These are phyloP conservation scores for Macroramphosus scolopax DNA, from an alignment of 2,797 vertebrate species.

Conservation along the genomic window DNA sequence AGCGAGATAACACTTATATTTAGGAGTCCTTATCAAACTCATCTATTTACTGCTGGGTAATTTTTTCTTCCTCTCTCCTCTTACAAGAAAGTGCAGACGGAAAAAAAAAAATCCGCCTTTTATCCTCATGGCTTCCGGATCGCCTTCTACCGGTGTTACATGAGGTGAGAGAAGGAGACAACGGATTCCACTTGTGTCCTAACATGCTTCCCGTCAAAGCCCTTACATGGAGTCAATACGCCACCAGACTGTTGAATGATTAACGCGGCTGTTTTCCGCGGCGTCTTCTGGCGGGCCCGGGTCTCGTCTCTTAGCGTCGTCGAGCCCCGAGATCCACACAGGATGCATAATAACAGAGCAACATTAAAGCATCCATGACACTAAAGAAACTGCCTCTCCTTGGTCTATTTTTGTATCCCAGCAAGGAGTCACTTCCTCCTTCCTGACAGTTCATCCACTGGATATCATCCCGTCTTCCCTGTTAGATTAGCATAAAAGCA, in stretches of 20 bases:
- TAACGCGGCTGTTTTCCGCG: slow-evolving; percentile 39
- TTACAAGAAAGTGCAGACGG: slow-evolving; percentile 50
- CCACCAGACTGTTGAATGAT: slow-evolving; percentile 38
- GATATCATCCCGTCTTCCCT: slow-evolving; percentile 61
- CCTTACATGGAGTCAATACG: slow-evolving; percentile 45
- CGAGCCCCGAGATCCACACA: slow-evolving; percentile 37
- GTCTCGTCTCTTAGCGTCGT: slow-evolving; percentile 55
- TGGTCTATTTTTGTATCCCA: slow-evolving; percentile 69
- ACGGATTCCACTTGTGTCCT: slow-evolving; percentile 49
- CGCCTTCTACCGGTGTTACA: slow-evolving; percentile 17
- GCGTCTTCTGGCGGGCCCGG: slow-evolving; percentile 31
- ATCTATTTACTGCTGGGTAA: slow-evolving; percentile 73
- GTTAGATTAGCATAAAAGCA: slow-evolving; percentile 62
- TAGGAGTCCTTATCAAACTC: slow-evolving; percentile 67
- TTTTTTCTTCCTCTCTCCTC: slow-evolving; percentile 65
- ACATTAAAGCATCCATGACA: slow-evolving; percentile 54
- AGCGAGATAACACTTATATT: slow-evolving; percentile 74
- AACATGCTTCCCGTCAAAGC: slow-evolving; percentile 48
- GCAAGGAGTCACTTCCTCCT: slow-evolving; percentile 65
- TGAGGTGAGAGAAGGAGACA: slow-evolving; percentile 49
- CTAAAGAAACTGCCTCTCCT: slow-evolving; percentile 57
- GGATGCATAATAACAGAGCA: slow-evolving; percentile 54
- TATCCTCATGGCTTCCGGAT: slow-evolving; percentile 41
- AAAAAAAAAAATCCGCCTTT: slow-evolving; percentile 40
- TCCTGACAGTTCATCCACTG: slow-evolving; percentile 64